These are phyloP conservation scores for Mactromeris polynyma DNA, from an alignment of 2,888 invertebrate genomes.

Conservation along the genomic window DNA sequence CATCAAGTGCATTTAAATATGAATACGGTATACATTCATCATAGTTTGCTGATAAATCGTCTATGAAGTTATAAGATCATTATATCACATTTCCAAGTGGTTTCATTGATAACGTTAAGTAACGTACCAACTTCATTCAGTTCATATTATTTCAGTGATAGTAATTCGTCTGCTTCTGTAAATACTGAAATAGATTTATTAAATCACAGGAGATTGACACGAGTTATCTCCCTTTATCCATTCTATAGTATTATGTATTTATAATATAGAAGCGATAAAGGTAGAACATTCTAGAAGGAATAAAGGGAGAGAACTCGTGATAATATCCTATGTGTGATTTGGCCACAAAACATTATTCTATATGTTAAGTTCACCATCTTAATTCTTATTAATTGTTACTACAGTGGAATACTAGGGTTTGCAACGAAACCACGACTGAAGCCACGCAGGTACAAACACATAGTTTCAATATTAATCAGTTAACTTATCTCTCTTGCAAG, in stretches of 20 bases:
- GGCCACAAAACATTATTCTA: too few relatives aligned
- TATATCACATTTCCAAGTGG: neutral
- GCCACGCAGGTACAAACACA: conserved; percentile 48
- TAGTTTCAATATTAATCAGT: neutral
- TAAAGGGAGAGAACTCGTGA: too few relatives aligned
- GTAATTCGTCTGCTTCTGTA: too few relatives aligned
- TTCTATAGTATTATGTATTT: too few relatives aligned
- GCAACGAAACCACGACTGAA: conserved; percentile 53
- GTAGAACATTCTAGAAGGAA: too few relatives aligned
- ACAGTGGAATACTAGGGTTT: conserved; percentile 66
- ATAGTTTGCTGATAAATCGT: neutral
- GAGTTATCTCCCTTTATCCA: too few relatives aligned
- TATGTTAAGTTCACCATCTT: neutral
- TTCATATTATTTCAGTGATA: neutral
- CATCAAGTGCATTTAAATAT: neutral
- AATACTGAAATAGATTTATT: too few relatives aligned
- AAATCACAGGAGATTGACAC: too few relatives aligned
- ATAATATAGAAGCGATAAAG: too few relatives aligned
- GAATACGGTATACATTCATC: neutral
- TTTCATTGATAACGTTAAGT: neutral
- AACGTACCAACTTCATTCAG: neutral
- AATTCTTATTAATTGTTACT: conserved; percentile 34
- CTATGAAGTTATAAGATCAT: neutral
- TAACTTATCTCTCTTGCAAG: conserved; percentile 1
- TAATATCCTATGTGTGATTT: too few relatives aligned